Percentiles rank a stretch among this genome's conserved stretches.
phyloP scores from a whole-genome alignment of 2,888 invertebrate genomes.

The Drosophila koepferae region DNA sequence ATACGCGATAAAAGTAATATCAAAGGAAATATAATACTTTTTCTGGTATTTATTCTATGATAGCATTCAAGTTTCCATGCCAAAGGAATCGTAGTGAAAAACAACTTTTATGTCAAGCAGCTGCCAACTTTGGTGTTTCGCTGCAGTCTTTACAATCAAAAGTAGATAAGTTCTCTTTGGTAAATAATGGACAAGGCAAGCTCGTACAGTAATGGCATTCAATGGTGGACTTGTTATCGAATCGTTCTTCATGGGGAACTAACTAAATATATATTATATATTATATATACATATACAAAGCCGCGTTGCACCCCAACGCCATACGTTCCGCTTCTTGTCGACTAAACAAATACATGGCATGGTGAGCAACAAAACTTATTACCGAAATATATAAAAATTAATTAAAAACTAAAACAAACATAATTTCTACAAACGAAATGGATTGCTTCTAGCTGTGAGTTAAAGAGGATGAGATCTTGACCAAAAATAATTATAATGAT shows the following conservation, averaged over 20 bases:
- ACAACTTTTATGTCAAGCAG: conserved; percentile 1
- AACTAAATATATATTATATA: background rate
- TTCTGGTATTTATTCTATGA: background rate
- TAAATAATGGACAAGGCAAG: conserved; percentile 2
- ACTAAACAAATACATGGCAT: conserved; percentile 1
- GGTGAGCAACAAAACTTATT: no score
- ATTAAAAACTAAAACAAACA: background rate
- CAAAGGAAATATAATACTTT: background rate
- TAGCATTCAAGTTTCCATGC: background rate
- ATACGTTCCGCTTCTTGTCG: background rate
- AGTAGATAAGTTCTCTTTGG: background rate
- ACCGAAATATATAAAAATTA: no score
- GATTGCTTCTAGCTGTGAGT: background rate
- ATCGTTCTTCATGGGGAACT: background rate
- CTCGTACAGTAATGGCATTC: background rate
- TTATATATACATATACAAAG: background rate
- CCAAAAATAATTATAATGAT: background rate
- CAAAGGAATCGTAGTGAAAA: background rate
- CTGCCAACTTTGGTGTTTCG: background rate
- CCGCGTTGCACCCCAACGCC: background rate
- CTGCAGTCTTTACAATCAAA: background rate
- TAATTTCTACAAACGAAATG: background rate
- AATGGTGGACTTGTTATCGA: conserved; percentile 2
- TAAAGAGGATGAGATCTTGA: background rate
- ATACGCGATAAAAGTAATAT: no score